Conservation (phyloP, 1,140 invertebrate genomes). For the Drosophila ohnishii region DNA sequence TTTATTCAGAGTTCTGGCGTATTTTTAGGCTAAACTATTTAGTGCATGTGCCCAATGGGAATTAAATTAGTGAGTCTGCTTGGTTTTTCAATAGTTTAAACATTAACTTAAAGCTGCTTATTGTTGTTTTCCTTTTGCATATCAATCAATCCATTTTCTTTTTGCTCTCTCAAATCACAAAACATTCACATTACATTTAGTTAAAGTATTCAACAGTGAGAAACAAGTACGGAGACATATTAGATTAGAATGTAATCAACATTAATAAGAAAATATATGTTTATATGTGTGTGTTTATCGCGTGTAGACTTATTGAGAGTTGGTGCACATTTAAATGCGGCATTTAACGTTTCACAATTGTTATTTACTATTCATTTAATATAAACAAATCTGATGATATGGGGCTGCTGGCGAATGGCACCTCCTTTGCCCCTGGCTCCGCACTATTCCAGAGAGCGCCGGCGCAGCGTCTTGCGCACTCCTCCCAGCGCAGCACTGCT, state of each 20-base stretch:
- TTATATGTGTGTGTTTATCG: slow-evolving; percentile 30
- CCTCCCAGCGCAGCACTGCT: slow-evolving; percentile 65
- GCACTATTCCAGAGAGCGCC: slow-evolving; percentile 75
- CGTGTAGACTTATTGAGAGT: slow-evolving; percentile 56
- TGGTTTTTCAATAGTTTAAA: slow-evolving; percentile 41
- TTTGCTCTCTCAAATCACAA: slow-evolving; percentile 66
- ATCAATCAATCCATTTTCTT: slow-evolving; percentile 43
- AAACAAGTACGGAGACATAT: slow-evolving; percentile 53
- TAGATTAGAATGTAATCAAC: slow-evolving; percentile 65
- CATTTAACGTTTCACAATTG: slow-evolving; percentile 58
- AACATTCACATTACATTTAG: slow-evolving; percentile 57
- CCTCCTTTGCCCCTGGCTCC: slow-evolving; percentile 1
- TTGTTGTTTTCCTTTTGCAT: slow-evolving; percentile 25
- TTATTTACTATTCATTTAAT: slow-evolving; percentile 70
- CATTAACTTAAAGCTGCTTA: slow-evolving; percentile 78
- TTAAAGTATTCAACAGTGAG: slow-evolving; percentile 57
- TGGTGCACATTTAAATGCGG: slow-evolving; percentile 68
- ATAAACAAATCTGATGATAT: slow-evolving; percentile 78
- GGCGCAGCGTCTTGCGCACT: slow-evolving; percentile 60
- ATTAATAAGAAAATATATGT: slow-evolving; percentile 71
- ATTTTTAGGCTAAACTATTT: slow-evolving; percentile 72
- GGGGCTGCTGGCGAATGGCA: slow-evolving; percentile 22
- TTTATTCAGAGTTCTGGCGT: slow-evolving; percentile 31
- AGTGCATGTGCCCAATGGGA: slow-evolving; percentile 65
- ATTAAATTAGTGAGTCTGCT: slow-evolving; percentile 67